Evolutionary conservation across 2,797 vertebrate species (phyloP), one percentile per base, ranked within the genome.

Genomic region (Chelonia mydas): DNA sequence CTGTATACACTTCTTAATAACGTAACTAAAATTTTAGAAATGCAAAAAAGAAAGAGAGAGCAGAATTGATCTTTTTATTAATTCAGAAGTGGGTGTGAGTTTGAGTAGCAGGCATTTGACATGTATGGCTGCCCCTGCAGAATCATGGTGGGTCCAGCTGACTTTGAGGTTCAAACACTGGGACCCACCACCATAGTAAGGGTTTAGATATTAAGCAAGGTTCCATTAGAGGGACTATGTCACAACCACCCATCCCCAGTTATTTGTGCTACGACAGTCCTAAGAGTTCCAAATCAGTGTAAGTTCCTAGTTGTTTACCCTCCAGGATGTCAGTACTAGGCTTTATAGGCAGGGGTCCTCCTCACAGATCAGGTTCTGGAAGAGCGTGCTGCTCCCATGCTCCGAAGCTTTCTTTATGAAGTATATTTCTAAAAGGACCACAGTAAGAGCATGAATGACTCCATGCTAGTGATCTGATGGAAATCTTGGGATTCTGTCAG

Each of bases 131-230:
- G 1, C 12, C 80, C 16, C 37, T 33, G 19, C 55, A 76, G 84
- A 50, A 51, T 2, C 54, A 5, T 12, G 37, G 31, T 84, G 80
- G 27, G 13, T 45, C 33, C 5, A 84, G 89, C 79, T 83, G 41
- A 28, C 25, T 5, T 88, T 41, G 6, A 45, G 57, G 10, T 83
- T 1, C 0, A 0, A 65, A 51, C 11, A 1, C 1, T 61, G 12
- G 51, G 5, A 4, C 61, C 0, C 83, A 57, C 23, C 3, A 13
- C 21, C 11, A 8, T 16, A 0, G 0, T 1, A 6, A 3, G 11
- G n/a, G 59, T 88, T 72, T 23, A 76, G 80, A 51, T 25, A 12
- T 45, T 74, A 74, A 65, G 59, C 13, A 33, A 33, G 61, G 3
- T 45, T 74, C 45, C 11, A 45, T 7, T 37, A 50, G 37, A 68